Conservation (phyloP, 2,113 vertebrate species). For the Xiphophorus hellerii region DNA sequence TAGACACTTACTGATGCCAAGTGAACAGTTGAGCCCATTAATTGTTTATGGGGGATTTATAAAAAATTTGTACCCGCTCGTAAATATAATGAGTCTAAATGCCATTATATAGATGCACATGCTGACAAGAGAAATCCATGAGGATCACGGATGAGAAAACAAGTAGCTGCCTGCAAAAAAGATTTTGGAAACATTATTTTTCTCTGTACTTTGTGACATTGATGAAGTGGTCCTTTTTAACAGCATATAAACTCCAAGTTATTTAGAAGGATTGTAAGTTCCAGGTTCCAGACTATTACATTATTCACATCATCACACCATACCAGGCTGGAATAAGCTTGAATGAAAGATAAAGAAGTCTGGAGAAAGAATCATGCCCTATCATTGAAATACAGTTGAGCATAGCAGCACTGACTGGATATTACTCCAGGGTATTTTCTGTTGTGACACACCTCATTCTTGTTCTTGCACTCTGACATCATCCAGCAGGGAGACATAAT, state of each 20-base stretch:
- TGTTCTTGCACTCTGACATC: slow-evolving; percentile 12
- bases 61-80: not conserved
- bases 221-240: not conserved
- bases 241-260: not conserved
- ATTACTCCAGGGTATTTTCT: not conserved
- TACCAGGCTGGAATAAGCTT: not conserved
- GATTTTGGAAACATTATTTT: not conserved
- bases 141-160: not conserved
- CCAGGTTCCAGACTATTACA: not conserved
- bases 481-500: slow-evolving; percentile 14
- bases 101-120: not conserved
- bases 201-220: not conserved
- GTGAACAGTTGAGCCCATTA: not conserved
- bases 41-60: not conserved
- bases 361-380: not conserved
- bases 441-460: not conserved
- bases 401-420: not conserved
- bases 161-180: not conserved
- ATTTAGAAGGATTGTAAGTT: not conserved
- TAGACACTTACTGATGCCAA: not conserved
- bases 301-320: not conserved
- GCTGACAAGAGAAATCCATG: not conserved
- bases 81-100: not conserved
- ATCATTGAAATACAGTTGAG: not conserved
- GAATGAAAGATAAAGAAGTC: not conserved